phyloP scores from a whole-genome alignment of 2,797 vertebrate species.

The Acrossocheilus fasciatus region DNA sequence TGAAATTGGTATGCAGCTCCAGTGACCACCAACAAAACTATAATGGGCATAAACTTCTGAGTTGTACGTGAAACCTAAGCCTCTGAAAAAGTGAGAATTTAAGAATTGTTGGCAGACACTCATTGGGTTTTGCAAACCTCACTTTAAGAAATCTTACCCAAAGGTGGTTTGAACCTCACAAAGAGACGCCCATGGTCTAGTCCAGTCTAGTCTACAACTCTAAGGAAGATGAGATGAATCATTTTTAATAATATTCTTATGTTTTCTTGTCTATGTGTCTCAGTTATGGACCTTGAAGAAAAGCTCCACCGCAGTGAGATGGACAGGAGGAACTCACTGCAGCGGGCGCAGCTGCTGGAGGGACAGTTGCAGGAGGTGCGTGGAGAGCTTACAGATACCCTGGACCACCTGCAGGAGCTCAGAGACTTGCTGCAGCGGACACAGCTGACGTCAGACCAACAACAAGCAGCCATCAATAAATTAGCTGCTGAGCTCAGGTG shows the following conservation, averaged over 20 bases:
- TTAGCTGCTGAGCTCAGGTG: constrained; percentile 88
- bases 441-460: constrained; percentile 84
- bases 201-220: background rate
- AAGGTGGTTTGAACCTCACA: background rate
- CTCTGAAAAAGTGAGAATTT: background rate
- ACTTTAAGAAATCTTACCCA: background rate
- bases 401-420: constrained; percentile 81
- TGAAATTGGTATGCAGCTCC: constrained; percentile 76
- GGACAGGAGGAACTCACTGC: constrained; percentile 74
- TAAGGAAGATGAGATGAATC: background rate
- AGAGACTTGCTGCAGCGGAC: constrained; percentile 83
- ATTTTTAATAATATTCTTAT: background rate
- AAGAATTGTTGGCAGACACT: background rate
- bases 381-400: constrained; percentile 78
- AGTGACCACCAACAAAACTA: background rate
- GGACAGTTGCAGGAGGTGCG: constrained; percentile 79
- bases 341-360: constrained; percentile 80
- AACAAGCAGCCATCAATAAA: constrained; percentile 77
- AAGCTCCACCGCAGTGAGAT: constrained; percentile 82
- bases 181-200: background rate
- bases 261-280: background rate
- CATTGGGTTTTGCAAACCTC: background rate
- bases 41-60: background rate
- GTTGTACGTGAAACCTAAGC: background rate
- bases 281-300: constrained; percentile 87